phyloP scores from a whole-genome alignment of 2,888 invertebrate genomes.

The Sinelater perroti region DNA sequence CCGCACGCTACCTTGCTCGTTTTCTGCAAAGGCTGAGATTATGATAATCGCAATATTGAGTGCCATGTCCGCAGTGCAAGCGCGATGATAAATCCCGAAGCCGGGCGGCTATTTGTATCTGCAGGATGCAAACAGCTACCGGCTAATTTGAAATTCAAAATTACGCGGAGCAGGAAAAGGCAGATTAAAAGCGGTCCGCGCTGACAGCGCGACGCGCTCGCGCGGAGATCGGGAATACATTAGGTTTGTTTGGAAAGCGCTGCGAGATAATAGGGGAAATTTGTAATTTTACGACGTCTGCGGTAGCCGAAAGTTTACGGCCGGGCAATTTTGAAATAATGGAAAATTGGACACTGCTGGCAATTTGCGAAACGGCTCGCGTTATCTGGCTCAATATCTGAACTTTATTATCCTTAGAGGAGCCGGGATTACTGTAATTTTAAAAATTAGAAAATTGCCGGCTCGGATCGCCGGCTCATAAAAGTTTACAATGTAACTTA shows the following conservation, averaged over 20 bases:
- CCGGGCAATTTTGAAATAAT: conserved; percentile 45
- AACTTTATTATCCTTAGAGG: conserved; percentile 41
- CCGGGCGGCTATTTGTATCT: conserved; percentile 10
- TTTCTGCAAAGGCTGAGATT: too few species aligned
- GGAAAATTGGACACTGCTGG: conserved; percentile 42
- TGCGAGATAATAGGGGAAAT: conserved; percentile 28
- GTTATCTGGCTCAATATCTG: conserved; percentile 36
- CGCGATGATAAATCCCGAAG: too few species aligned
- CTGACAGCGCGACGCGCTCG: neutral
- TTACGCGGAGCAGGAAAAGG: neutral
- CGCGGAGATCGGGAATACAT: neutral
- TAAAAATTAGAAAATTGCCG: conserved; percentile 47
- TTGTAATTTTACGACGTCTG: conserved; percentile 33
- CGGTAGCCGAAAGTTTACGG: conserved; percentile 42
- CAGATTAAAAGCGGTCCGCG: conserved; percentile 1
- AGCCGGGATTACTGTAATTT: conserved; percentile 46
- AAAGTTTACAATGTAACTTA: conserved; percentile 34
- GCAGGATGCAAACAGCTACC: neutral
- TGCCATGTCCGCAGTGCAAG: too few species aligned
- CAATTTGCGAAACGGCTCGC: conserved; percentile 40
- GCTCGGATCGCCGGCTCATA: conserved; percentile 30
- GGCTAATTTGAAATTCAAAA: conserved; percentile 15
- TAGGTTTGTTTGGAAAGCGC: conserved; percentile 8
- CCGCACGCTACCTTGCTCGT: too few species aligned
- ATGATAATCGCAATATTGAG: too few species aligned